phyloP scores from a whole-genome alignment of 2,113 vertebrate species.

The Podarcis raffonei region DNA sequence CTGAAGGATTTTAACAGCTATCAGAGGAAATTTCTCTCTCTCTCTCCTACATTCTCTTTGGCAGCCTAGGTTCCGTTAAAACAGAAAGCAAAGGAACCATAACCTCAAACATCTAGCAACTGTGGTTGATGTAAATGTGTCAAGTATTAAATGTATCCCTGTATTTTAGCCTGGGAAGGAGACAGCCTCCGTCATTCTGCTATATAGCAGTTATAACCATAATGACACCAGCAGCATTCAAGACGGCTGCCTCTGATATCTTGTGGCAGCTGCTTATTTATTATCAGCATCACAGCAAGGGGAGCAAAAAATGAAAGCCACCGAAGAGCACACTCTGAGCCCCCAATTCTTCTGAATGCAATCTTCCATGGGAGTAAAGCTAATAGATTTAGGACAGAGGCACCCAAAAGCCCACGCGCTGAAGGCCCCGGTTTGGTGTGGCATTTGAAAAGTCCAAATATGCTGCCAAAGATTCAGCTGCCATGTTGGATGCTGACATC shows the following conservation, averaged over 20 bases:
- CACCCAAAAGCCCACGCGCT: background rate
- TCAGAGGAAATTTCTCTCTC: conserved; percentile 7
- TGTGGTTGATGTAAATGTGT: conserved; percentile 14
- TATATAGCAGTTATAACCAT: background rate
- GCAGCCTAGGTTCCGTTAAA: conserved; percentile 44
- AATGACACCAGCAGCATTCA: fast-evolving
- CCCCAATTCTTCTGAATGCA: background rate
- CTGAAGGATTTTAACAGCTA: conserved; percentile 25
- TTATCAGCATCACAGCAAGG: conserved; percentile 18
- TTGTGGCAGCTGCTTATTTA: background rate
- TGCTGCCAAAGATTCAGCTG: background rate
- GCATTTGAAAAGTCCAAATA: too few relatives aligned
- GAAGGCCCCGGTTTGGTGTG: background rate
- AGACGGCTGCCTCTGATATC: background rate
- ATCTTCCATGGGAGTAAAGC: background rate
- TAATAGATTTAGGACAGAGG: background rate
- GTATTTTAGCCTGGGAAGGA: background rate
- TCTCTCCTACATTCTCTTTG: conserved; percentile 9
- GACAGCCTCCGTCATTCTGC: conserved; percentile 26
- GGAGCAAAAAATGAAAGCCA: conserved; percentile 9
- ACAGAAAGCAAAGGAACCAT: conserved; percentile 36
- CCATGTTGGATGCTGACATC: background rate
- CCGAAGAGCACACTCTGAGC: conserved; percentile 18
- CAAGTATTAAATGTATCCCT: conserved; percentile 11
- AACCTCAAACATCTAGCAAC: conserved; percentile 36